A percentile compares a stretch with the other conserved stretches of the same genome.
Conservation (phyloP, 2,113 vertebrate species). For the Pelmatolapia mariae region DNA sequence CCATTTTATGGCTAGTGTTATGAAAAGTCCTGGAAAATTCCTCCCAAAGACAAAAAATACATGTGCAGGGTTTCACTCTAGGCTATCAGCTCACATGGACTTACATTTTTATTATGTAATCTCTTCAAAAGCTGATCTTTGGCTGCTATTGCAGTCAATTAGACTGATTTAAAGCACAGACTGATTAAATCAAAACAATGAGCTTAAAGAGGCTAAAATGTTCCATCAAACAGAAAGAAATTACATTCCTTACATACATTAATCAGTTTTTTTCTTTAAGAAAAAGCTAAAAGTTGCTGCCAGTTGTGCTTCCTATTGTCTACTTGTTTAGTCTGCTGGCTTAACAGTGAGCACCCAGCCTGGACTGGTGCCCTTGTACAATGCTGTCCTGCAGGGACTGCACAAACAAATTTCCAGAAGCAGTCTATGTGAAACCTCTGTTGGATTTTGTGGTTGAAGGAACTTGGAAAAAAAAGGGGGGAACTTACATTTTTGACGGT, state of each 20-base stretch:
- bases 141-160: neutral
- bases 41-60: neutral
- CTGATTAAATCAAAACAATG: neutral
- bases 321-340: neutral
- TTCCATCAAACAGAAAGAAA: neutral
- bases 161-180: neutral
- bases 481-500: slow-evolving; percentile 56
- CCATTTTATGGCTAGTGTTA: neutral
- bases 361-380: neutral
- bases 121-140: neutral
- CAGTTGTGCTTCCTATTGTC: neutral
- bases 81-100: neutral
- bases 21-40: neutral
- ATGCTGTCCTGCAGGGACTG: neutral
- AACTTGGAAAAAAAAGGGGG: neutral
- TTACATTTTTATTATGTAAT: neutral
- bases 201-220: neutral
- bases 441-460: neutral
- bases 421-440: neutral
- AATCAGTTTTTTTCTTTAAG: neutral
- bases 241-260: neutral
- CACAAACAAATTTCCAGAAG: neutral
- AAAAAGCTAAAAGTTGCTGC: neutral
- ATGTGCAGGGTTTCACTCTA: neutral
- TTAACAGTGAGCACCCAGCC: neutral